Evolutionary conservation across 2,113 vertebrate genomes (phyloP), one percentile per base, ranked within the genome.

Genomic region (Uropsilus gracilis): DNA sequence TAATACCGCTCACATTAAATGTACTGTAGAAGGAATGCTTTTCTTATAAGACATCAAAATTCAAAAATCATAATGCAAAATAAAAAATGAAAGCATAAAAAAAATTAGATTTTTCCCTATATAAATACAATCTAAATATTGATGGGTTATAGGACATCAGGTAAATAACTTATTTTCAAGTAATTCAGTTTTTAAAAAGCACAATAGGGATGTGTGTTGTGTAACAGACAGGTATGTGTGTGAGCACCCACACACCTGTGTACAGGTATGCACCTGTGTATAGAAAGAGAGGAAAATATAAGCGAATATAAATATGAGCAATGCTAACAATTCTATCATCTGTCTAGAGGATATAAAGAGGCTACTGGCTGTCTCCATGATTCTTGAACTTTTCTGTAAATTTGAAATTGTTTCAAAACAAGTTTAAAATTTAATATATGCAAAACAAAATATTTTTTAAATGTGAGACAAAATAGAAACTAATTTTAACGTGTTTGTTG

Each of bases 41-140:
- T 89, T 91, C 32, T 89, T 73, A 5, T 66, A 37, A 76, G 84
- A 61, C 39, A 81, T 83, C 63, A 80, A n/a, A 94, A 83, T 95
- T 95, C n/a, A 95, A 61, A 75, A 86, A 16, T 53, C 55, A 75
- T 83, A 86, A 83, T 71, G 32, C 7, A 53, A 72, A 44, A 39
- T 30, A 82, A 77, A 32, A 76, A 72, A 42, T 26, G 34, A 92
- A 84, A 48, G 24, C 53, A 50, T 44, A 76, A 10, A 81, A 72
- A n/a, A n/a, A n/a, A n/a, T n/a, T n/a, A n/a, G n/a, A n/a, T n/a
- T n/a, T n/a, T n/a, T n/a, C n/a, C n/a, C n/a, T n/a, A n/a, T n/a
- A n/a, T n/a, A n/a, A n/a, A n/a, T n/a, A n/a, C n/a, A n/a, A n/a
- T n/a, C n/a, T n/a, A n/a, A n/a, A n/a, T n/a, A n/a, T n/a, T n/a